Conservation (phyloP, 2,888 invertebrate genomes). For the Drosophila mimica region DNA sequence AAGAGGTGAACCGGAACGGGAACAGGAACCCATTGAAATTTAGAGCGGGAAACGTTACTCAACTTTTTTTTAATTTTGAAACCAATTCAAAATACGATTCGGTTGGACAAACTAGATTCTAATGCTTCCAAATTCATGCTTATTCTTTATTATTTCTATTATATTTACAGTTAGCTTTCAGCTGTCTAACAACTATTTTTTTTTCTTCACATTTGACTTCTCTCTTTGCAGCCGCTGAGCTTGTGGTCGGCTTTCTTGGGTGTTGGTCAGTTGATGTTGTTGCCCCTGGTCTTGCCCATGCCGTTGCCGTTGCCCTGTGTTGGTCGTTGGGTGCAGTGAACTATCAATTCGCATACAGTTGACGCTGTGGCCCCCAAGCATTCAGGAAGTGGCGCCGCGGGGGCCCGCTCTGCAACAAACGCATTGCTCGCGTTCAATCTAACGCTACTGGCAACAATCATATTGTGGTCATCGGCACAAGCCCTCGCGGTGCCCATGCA, state of each 20-base stretch:
- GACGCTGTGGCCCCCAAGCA: conserved; percentile 85
- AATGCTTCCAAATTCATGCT: neutral
- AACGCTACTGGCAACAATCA: conserved; percentile 80
- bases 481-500: conserved; percentile 84
- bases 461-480: conserved; percentile 76
- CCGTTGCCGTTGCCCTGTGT: neutral
- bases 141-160: neutral
- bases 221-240: conserved; percentile 28
- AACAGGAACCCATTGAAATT: neutral
- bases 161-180: neutral
- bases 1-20: neutral
- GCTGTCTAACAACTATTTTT: neutral
- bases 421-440: conserved; percentile 73
- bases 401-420: conserved; percentile 81
- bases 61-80: neutral
- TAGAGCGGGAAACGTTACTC: neutral
- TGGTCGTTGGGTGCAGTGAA: conserved; percentile 61
- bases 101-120: neutral
- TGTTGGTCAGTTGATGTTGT: conserved; percentile 22
- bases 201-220: neutral
- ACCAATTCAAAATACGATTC: neutral
- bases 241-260: conserved; percentile 17
- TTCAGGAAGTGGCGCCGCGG: conserved; percentile 85
- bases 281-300: conserved; percentile 7
- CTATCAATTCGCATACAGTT: conserved; percentile 75